These are phyloP conservation scores for Coptodon rendalli DNA, from an alignment of 2,113 vertebrate species.

Conservation along the genomic window DNA sequence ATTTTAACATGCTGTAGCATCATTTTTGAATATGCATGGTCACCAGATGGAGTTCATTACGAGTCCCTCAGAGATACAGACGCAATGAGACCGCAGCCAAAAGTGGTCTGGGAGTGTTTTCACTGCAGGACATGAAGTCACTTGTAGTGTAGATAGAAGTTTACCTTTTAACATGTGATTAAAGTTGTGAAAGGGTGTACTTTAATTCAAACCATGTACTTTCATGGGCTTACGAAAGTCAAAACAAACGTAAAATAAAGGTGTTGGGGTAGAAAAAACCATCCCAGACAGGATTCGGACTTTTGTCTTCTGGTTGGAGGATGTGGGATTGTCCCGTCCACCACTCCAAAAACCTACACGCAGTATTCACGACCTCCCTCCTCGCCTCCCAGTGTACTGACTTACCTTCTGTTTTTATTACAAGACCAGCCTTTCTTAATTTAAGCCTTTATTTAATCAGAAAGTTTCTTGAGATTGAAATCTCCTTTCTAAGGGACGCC, in stretches of 20 bases:
- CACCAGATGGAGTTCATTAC: neutral
- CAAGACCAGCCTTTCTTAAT: neutral
- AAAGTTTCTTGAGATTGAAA: neutral
- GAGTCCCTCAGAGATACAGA: neutral
- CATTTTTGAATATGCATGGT: neutral
- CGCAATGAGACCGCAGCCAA: neutral
- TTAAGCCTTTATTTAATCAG: neutral
- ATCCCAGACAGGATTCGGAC: rapidly evolving
- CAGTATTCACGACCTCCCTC: neutral
- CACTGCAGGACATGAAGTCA: neutral
- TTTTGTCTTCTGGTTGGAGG: neutral
- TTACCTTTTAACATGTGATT: neutral
- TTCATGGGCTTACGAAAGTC: neutral
- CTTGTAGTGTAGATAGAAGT: neutral
- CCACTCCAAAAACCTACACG: neutral
- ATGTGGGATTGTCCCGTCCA: neutral
- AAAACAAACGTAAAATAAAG: neutral
- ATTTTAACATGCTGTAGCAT: neutral
- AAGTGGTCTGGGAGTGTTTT: neutral
- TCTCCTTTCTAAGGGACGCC: rapidly evolving
- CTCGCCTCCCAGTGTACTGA: neutral
- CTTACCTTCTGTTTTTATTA: neutral
- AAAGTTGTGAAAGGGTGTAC: neutral
- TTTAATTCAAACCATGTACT: neutral
- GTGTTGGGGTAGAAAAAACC: neutral